Conservation (phyloP, 2,888 invertebrate species). For the Alsophila aescularia region DNA sequence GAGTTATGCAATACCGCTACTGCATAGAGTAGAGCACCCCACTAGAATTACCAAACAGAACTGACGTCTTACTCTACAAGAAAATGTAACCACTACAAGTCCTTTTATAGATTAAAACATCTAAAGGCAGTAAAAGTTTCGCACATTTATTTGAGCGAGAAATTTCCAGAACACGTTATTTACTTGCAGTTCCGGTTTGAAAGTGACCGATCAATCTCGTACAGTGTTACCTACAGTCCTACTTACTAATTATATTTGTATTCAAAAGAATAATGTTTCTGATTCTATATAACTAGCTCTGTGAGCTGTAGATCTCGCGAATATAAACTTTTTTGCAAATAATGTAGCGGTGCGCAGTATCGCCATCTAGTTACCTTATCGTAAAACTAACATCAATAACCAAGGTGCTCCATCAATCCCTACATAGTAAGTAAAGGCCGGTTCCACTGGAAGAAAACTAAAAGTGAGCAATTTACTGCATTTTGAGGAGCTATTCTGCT, state of each 20-base stretch:
- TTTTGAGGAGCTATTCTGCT: no score
- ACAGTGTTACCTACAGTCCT: conserved; percentile 20
- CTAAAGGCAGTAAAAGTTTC: not conserved
- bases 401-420: no score
- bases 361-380: no score
- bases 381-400: no score
- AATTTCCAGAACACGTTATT: conserved; percentile 1
- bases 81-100: conserved; percentile 5
- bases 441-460: no score
- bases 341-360: no score
- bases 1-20: conserved; percentile 38
- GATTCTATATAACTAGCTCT: no score
- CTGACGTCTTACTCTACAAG: conserved; percentile 13
- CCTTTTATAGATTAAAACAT: conserved; percentile 8
- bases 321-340: no score
- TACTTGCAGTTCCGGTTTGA: conserved; percentile 9
- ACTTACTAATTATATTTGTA: not conserved
- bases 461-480: no score
- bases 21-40: conserved; percentile 11
- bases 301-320: no score
- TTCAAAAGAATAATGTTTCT: no score
- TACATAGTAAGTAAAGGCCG: no score
- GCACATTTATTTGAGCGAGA: conserved; percentile 7
- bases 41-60: conserved; percentile 24
- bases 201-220: conserved; percentile 25